Evolutionary conservation across 2,797 vertebrate species (phyloP), one percentile per base, ranked within the genome.

Genomic region (Mycteria americana): DNA sequence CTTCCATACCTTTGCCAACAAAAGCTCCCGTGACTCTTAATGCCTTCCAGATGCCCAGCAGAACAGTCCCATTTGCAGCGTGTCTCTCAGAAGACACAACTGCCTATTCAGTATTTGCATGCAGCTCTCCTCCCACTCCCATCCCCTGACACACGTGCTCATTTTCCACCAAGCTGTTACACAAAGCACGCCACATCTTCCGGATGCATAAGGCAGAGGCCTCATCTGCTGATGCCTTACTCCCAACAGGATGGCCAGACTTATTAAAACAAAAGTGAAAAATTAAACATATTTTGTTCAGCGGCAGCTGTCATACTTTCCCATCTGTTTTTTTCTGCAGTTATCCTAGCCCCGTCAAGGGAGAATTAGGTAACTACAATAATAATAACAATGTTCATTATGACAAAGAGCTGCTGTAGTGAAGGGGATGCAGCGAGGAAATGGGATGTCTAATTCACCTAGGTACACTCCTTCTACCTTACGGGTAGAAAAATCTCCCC

Each of bases 81-180:
- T 5, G n/a, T 51, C 86, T 85, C 86, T 48, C 16, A 15, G 68
- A 48, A 80, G 87, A 77, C 91, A 95, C 60, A 92, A 50, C 35
- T 69, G 89, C 72, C 72, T 80, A 18, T 46, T 81, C 33, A 76
- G 67, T 17, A 35, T 59, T 35, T 41, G 77, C 89, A 68, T 48
- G 85, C 94, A 88, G 87, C 73, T 85, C 91, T 63, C 82, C 76
- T 93, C 89, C 93, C 76, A 46, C 73, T 85, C 89, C 72, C 65
- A 43, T 43, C 91, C 84, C 69, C 86, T 68, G 43, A 89, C 89
- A 63, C 6, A 16, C 53, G 3, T 7, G 2, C 78, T 78, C 85
- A 3, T 88, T 92, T 81, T 75, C 89, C 94, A 84, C 60, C 0
- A 4, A 57, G 69, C 57, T 24, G 16, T 63, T 64, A 24, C 79